Conservation (phyloP, 2,888 invertebrate genomes). For the Oasisia sp. region DNA sequence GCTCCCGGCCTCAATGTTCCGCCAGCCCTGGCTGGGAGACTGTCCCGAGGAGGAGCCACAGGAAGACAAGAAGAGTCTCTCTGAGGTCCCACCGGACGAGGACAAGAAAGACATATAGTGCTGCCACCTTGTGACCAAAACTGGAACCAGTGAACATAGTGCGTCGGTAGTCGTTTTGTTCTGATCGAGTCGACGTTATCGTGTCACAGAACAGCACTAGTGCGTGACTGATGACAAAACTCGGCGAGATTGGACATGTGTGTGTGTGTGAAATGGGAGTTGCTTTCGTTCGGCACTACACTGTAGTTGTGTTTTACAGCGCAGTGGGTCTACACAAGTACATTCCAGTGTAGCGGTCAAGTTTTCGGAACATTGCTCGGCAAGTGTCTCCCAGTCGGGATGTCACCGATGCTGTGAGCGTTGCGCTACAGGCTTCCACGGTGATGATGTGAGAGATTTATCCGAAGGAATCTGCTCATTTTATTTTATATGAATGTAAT, state of each 20-base stretch:
- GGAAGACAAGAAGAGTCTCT: neutral
- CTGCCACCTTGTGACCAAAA: neutral
- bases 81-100: neutral
- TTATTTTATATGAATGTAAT: too few relatives aligned
- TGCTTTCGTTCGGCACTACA: neutral
- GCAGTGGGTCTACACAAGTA: neutral
- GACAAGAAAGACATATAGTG: neutral
- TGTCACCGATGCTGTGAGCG: neutral
- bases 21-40: conserved; percentile 66
- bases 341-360: neutral
- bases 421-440: neutral
- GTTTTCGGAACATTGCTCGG: neutral
- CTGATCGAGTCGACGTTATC: neutral
- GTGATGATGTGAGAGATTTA: neutral
- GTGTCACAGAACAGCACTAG: neutral
- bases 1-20: conserved; percentile 76
- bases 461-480: neutral
- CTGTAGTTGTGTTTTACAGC: neutral
- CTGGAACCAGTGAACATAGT: neutral
- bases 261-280: neutral
- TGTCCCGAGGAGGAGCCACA: neutral
- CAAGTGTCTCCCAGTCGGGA: neutral
- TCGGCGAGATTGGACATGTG: neutral
- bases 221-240: neutral
- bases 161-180: neutral